A percentile compares a stretch with the other conserved stretches of the same genome.
phyloP scores from a whole-genome alignment of 1,140 invertebrate species.

The Linepithema humile region DNA sequence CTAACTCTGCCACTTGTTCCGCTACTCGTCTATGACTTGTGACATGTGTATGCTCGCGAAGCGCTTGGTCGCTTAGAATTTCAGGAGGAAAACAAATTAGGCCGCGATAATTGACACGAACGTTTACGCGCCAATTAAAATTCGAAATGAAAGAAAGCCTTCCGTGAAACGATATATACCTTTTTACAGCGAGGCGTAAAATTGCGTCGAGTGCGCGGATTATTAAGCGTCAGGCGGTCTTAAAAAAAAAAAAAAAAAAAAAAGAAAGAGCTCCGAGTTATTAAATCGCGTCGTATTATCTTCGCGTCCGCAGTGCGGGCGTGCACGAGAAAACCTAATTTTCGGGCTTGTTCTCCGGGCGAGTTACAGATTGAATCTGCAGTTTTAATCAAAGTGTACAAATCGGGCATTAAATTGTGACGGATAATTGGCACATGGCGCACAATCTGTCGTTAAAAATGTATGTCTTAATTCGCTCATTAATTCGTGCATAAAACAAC shows the following conservation, averaged over 20 bases:
- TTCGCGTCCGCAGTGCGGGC: not conserved
- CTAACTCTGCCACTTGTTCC: constrained; percentile 34
- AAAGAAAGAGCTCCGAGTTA: constrained; percentile 12
- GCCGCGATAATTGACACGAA: not conserved
- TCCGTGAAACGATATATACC: too few relatives aligned
- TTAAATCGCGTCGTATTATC: constrained; percentile 38
- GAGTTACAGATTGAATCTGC: constrained; percentile 36
- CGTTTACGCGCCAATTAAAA: not conserved
- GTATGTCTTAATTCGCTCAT: constrained; percentile 38
- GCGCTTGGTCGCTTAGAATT: not conserved
- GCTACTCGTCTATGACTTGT: constrained; percentile 38
- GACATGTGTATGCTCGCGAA: not conserved
- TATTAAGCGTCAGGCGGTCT: constrained; percentile 7
- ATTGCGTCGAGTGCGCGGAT: constrained; percentile 21
- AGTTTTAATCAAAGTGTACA: constrained; percentile 33
- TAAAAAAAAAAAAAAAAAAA: not conserved
- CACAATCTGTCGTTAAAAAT: constrained; percentile 2
- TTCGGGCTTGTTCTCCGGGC: not conserved
- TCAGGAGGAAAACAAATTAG: not conserved
- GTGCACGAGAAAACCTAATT: constrained; percentile 6
- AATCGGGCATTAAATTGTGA: constrained; percentile 30
- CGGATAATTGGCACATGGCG: not conserved
- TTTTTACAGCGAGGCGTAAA: not conserved
- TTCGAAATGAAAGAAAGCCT: too few relatives aligned
- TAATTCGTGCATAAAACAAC: constrained; percentile 28